Conservation (phyloP, 2,797 vertebrate genomes). For the Muscicapa striata region DNA sequence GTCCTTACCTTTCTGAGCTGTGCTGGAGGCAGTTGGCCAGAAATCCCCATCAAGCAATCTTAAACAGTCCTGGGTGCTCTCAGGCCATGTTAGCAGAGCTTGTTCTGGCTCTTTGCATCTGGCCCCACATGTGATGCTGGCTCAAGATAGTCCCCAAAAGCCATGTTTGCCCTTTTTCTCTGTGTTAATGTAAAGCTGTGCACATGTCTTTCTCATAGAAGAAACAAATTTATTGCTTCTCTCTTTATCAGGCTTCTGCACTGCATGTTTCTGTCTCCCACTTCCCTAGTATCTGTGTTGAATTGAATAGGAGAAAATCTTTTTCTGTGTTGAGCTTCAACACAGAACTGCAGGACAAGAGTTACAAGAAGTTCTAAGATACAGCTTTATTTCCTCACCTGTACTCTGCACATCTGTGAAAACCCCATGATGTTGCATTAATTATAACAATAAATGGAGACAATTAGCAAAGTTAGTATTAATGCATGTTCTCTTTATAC, state of each 20-base stretch:
- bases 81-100: not conserved
- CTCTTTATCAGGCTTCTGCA: not conserved
- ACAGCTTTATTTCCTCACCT: not conserved
- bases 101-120: not conserved
- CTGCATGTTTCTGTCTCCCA: not conserved
- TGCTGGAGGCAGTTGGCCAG: not conserved
- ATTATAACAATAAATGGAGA: not conserved
- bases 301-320: not conserved
- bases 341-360: not conserved
- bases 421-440: not conserved
- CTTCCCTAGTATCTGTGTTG: not conserved
- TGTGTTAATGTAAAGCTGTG: not conserved
- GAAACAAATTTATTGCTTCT: not conserved
- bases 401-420: not conserved
- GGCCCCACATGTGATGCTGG: not conserved
- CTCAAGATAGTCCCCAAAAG: not conserved
- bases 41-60: not conserved
- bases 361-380: not conserved
- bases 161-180: not conserved
- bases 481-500: not conserved
- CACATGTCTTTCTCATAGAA: not conserved
- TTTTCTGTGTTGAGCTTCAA: not conserved
- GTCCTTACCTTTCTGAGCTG: not conserved
- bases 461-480: not conserved
- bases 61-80: not conserved